Evolutionary conservation across 1,140 invertebrate genomes (phyloP), one percentile per base, ranked within the genome.

Genomic region (Anoplolepis gracilipes): DNA sequence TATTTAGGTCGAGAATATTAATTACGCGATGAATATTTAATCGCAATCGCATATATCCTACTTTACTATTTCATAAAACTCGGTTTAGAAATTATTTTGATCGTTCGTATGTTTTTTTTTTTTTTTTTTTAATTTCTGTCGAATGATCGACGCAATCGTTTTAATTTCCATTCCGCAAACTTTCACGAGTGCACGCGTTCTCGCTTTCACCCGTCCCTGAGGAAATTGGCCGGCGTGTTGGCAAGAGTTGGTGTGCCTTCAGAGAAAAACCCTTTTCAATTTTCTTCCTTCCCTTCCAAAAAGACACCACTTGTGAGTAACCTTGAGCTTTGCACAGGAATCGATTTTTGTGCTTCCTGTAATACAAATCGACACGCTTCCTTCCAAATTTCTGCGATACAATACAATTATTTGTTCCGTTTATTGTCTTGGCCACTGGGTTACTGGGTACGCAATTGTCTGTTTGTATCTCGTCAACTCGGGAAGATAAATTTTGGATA

Each of bases 121-220:
- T 6, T 46, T 13, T 13, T 59, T 19, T 39, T n/a, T 30, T 16
- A 59, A 59, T 73, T 82, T 70, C 25, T 13, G 22, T 42, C 30
- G 28, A 42, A 19, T 25, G n/a, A 0, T n/a, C 28, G 78, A 25
- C 53, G 28, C 36, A 53, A 73, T 73, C 67, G 8, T 73, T 72
- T 82, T 42, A 82, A 82, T 36, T 42, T 42, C 13, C 78, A 82
- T 82, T 82, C 46, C 78, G 4, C 53, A n/a, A 82, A 82, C 78
- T 82, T 82, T 82, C 78, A 61, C 78, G 11, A 46, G 11, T 19
- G 13, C n/a, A n/a, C n/a, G n/a, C 53, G 53, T 73, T 82, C 42
- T 79, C 67, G 49, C 78, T 82, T 82, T 82, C 78, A 73, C 78
- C 36, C 49, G 19, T 72, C 65, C 55, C 39, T 11, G 22, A 72